Percentiles rank a stretch among this genome's conserved stretches.
Evolutionary conservation across 2,888 invertebrate species (phyloP).

Genomic region (Plagodis pulveraria): DNA sequence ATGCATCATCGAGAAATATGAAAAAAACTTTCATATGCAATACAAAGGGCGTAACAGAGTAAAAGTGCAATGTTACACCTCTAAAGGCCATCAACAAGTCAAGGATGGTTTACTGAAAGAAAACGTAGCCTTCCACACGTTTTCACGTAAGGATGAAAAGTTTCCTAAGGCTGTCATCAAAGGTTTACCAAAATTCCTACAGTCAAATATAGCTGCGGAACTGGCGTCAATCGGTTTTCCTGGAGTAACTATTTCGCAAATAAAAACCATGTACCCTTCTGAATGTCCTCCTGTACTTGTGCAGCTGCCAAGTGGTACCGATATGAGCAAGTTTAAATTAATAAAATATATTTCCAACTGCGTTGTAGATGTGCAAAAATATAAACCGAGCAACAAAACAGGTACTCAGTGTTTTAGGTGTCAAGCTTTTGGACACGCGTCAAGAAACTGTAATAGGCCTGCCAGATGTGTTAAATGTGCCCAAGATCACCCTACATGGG

Average conservation of each 20-base stretch:
- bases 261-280: conserved; percentile 7
- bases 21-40: conserved; percentile 16
- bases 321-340: conserved; percentile 12
- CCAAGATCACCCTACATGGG: conserved; percentile 7
- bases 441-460: conserved; percentile 16
- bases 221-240: conserved; percentile 12
- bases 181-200: conserved; percentile 19
- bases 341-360: conserved; percentile 14
- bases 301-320: conserved; percentile 11
- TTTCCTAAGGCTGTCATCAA: conserved; percentile 15
- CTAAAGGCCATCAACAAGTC: conserved; percentile 15
- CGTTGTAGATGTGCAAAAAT: conserved; percentile 4
- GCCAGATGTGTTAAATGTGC: conserved; percentile 19
- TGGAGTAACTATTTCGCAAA: neutral
- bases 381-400: conserved; percentile 4
- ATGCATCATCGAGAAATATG: neutral
- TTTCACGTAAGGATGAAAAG: conserved; percentile 21
- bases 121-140: conserved; percentile 18
- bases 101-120: conserved; percentile 14
- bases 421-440: conserved; percentile 22
- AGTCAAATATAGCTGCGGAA: conserved; percentile 1
- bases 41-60: conserved; percentile 21
- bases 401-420: conserved; percentile 2
- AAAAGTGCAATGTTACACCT: conserved; percentile 10
- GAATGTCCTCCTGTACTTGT: conserved; percentile 1